Evolutionary conservation across 2,113 vertebrate species (phyloP).

Genomic region (Halcyon senegalensis): DNA sequence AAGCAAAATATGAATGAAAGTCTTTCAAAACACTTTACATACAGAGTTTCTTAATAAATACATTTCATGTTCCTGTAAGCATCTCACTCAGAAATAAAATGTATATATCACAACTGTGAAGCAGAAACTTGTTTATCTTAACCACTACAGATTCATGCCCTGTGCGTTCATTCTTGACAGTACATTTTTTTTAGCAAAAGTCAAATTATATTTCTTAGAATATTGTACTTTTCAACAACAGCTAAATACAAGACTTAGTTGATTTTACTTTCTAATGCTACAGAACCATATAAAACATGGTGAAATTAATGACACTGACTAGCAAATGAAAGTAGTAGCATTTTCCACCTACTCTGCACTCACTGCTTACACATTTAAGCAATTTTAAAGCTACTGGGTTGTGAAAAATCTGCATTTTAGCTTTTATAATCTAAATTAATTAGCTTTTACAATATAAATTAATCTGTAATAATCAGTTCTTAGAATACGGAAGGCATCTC

Average conservation of each 20-base stretch:
- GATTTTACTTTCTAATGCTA: neutral
- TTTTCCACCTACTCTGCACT: neutral
- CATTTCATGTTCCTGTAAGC: neutral
- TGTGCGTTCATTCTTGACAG: neutral
- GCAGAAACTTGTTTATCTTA: neutral
- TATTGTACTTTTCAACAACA: neutral
- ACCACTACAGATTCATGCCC: neutral
- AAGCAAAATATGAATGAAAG: neutral
- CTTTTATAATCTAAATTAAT: neutral
- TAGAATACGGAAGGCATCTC: neutral
- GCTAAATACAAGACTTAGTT: neutral
- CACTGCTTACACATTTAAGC: neutral
- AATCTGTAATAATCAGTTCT: neutral
- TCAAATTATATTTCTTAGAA: neutral
- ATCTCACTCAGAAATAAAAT: neutral
- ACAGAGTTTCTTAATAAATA: neutral
- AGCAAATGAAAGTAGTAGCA: neutral
- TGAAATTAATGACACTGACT: neutral
- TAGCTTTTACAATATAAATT: neutral
- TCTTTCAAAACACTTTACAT: neutral
- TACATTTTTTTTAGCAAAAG: neutral
- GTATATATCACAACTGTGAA: neutral
- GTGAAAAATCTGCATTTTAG: neutral
- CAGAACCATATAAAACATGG: neutral
- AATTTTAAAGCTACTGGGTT: neutral